Evolutionary conservation across 2,113 vertebrate genomes (phyloP).

Genomic region (Larimichthys crocea): DNA sequence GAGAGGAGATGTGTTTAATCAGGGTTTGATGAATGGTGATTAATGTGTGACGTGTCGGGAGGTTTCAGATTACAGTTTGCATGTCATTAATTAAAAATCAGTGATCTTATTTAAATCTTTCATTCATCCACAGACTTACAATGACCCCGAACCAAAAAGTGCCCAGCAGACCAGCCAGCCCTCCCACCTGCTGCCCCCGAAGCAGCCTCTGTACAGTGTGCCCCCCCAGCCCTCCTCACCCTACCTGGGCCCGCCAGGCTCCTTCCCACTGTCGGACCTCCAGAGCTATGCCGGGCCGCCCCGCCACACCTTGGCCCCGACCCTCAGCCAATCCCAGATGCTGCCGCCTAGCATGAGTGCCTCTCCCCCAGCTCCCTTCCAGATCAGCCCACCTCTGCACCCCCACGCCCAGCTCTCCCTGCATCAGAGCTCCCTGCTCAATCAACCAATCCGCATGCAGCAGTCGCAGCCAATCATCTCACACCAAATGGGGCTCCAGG

Average conservation of each 20-base stretch:
- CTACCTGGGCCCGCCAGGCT: constrained; percentile 90
- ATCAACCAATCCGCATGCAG: constrained; percentile 96
- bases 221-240: constrained; percentile 91
- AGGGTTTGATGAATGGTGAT: constrained; percentile 9
- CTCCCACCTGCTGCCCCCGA: constrained; percentile 93
- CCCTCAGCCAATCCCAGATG: constrained; percentile 92
- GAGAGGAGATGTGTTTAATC: background rate
- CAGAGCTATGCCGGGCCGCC: constrained; percentile 91
- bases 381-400: constrained; percentile 93
- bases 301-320: constrained; percentile 89
- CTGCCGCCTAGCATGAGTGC: constrained; percentile 94
- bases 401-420: constrained; percentile 95
- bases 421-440: constrained; percentile 94
- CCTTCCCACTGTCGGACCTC: constrained; percentile 94
- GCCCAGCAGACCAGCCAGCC: constrained; percentile 90
- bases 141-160: constrained; percentile 93
- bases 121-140: constrained; percentile 88
- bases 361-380: constrained; percentile 93
- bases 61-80: background rate
- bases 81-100: background rate
- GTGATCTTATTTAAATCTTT: constrained; percentile 10
- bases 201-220: constrained; percentile 94
- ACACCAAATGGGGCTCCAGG: constrained; percentile 97
- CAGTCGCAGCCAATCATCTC: constrained; percentile 96
- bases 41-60: background rate